Percentiles rank a stretch among this genome's conserved stretches.
phyloP scores from a whole-genome alignment of 2,113 vertebrate genomes.

The Heteronetta atricapilla region DNA sequence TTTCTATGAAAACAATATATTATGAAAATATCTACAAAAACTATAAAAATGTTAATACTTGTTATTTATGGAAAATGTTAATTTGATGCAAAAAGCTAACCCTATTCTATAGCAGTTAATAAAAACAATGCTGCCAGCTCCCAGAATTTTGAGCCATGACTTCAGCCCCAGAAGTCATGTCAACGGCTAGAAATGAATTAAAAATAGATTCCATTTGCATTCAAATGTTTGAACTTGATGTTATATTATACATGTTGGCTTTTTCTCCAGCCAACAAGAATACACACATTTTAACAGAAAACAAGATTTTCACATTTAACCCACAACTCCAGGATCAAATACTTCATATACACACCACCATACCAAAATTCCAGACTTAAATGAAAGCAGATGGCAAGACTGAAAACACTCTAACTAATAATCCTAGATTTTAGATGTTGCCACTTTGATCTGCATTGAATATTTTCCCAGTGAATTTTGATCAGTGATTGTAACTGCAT shows the following conservation, averaged over 20 bases:
- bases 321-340: neutral
- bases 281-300: neutral
- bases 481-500: constrained; percentile 30
- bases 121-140: neutral
- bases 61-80: neutral
- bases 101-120: neutral
- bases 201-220: neutral
- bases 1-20: neutral
- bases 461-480: constrained; percentile 48
- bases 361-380: neutral
- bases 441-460: neutral
- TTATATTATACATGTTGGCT: neutral
- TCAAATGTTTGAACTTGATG: neutral
- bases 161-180: neutral
- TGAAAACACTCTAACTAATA: neutral
- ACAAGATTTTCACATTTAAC: neutral
- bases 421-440: neutral
- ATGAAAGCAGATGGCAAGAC: constrained; percentile 35
- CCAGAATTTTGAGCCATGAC: neutral
- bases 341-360: neutral
- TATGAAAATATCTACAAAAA: neutral
- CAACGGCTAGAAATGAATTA: neutral
- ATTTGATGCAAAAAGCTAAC: neutral
- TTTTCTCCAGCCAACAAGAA: neutral
- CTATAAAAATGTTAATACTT: neutral